These are phyloP conservation scores for Eulemur macaco DNA, from an alignment of 2,113 vertebrate species.

Conservation along the genomic window DNA sequence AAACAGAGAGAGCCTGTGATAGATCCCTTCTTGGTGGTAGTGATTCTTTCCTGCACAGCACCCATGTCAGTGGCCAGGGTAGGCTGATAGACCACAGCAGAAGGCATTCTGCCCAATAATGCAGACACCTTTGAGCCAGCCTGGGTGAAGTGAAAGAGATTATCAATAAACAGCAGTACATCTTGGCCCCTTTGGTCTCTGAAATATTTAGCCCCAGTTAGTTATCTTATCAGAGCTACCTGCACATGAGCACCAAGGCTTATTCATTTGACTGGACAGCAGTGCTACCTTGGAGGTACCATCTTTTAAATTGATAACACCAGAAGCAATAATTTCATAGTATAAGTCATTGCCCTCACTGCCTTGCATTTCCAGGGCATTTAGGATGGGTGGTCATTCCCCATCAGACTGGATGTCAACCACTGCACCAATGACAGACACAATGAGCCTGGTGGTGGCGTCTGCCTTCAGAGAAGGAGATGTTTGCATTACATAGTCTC, in stretches of 20 bases:
- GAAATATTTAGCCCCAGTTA: constrained; percentile 98
- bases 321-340: too few relatives aligned
- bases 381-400: too few relatives aligned
- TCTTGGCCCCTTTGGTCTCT: constrained; percentile 99
- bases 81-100: constrained; percentile 97
- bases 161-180: constrained; percentile 98
- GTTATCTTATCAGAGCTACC: constrained; percentile 91
- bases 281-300: constrained; percentile 89
- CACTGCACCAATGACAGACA: too few relatives aligned
- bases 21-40: constrained; percentile 79
- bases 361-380: too few relatives aligned
- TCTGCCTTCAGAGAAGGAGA: too few relatives aligned
- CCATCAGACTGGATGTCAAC: too few relatives aligned
- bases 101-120: constrained; percentile 97
- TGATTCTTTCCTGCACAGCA: constrained; percentile 99
- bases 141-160: constrained; percentile 99
- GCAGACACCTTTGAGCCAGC: constrained; percentile 98
- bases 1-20: constrained; percentile 98
- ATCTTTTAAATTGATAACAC: too few relatives aligned
- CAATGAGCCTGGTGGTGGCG: too few relatives aligned
- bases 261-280: constrained; percentile 98
- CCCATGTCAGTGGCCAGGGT: constrained; percentile 99
- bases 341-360: too few relatives aligned
- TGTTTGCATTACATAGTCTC: too few relatives aligned
- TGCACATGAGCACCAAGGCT: constrained; percentile 95